Evolutionary conservation across 2,888 invertebrate genomes (phyloP).

Genomic region (Aphodius sticticus): DNA sequence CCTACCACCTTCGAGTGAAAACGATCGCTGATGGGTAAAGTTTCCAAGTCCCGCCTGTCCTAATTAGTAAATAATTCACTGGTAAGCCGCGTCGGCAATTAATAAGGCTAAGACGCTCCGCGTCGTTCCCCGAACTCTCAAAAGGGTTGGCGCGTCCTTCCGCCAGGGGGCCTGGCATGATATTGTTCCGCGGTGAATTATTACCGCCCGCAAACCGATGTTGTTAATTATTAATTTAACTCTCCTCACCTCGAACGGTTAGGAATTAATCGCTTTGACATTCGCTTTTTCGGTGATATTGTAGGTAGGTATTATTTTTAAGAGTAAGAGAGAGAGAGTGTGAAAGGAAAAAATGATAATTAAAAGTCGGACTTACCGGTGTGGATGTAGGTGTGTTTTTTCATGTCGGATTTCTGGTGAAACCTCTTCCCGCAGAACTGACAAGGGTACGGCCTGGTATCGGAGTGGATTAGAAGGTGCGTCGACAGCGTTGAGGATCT

Average conservation of each 20-base stretch:
- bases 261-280: constrained; percentile 19
- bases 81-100: constrained; percentile 62
- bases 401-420: constrained; percentile 94
- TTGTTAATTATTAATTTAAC: constrained; percentile 37
- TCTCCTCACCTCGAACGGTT: neutral
- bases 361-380: constrained; percentile 68
- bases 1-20: no score
- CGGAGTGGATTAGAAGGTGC: constrained; percentile 87
- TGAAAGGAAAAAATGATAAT: neutral
- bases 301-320: neutral
- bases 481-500: constrained; percentile 88
- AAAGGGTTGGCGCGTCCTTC: neutral
- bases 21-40: constrained; percentile 53
- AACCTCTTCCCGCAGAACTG: constrained; percentile 90
- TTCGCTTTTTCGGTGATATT: neutral
- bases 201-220: constrained; percentile 19
- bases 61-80: constrained; percentile 65
- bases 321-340: neutral
- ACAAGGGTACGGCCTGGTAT: constrained; percentile 88
- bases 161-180: constrained; percentile 42
- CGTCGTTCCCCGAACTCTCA: neutral
- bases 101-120: constrained; percentile 55
- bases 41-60: constrained; percentile 59
- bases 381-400: constrained; percentile 92
- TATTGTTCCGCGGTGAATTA: constrained; percentile 36